Percentiles rank a stretch among this genome's conserved stretches.
phyloP scores from a whole-genome alignment of 2,113 vertebrate genomes.

The Perognathus longimembris region DNA sequence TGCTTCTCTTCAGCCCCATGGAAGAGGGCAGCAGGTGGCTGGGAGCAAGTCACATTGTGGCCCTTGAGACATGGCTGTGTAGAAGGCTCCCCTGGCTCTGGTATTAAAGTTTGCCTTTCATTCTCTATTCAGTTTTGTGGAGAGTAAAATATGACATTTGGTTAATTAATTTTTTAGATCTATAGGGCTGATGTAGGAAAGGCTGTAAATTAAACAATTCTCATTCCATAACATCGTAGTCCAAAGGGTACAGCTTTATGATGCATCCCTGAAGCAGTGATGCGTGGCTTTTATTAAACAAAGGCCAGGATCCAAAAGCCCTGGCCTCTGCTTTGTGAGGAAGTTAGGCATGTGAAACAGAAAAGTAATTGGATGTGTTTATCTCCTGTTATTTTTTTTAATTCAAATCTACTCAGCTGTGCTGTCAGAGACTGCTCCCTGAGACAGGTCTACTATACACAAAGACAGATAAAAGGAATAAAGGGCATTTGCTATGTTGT shows the following conservation, averaged over 20 bases:
- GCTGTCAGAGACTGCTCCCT: neutral
- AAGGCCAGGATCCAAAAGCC: constrained; percentile 56
- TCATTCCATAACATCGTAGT: constrained; percentile 78
- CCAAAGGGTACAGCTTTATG: constrained; percentile 74
- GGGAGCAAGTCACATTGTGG: neutral
- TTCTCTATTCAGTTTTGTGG: constrained; percentile 21
- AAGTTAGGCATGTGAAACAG: constrained; percentile 50
- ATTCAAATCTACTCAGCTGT: constrained; percentile 2
- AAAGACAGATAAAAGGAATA: neutral
- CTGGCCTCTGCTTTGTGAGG: constrained; percentile 30
- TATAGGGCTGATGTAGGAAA: constrained; percentile 72
- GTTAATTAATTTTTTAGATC: constrained; percentile 84
- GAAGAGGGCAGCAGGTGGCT: no score
- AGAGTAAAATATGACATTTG: constrained; percentile 75
- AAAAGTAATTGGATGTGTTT: constrained; percentile 74
- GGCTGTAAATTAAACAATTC: constrained; percentile 79
- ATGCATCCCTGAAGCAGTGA: constrained; percentile 75
- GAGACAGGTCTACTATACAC: neutral
- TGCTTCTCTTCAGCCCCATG: neutral
- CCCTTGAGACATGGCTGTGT: neutral
- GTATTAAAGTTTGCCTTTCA: neutral
- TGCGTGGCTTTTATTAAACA: constrained; percentile 80
- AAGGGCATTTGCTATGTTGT: neutral
- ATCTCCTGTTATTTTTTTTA: constrained; percentile 27
- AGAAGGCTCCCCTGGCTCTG: neutral